Base-by-base conservation (phyloP, 1,140 invertebrate genomes). In the Acyrthosiphon pisum region DNA sequence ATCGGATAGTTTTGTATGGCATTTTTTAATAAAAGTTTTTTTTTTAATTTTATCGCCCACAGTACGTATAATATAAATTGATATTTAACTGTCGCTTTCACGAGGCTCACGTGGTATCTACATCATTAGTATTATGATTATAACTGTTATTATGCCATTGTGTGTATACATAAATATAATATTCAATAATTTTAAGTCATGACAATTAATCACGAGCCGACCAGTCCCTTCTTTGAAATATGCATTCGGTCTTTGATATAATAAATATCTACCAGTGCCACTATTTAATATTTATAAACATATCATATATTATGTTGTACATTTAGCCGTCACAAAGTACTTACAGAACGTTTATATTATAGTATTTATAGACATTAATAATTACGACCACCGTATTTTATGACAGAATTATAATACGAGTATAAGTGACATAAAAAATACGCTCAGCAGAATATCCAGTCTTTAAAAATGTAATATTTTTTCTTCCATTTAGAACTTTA, bases 11-110 rank as follows among this genome's bases (percentile, higher is more conserved):
- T 46, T 20, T 50, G 18, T 22, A 87, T 50, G 11, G 6, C 6
- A 22, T 48, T 88, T 88, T 88, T 88, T 50, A 88, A 50, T 88
- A 50, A 88, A 22, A 50, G 46, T 88, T n/a, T 88, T 50, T 50
- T 87, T 87, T 87, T 87, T n/a, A 41, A 14, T 87, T 87, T 46
- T 87, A 26, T n/a, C 1, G 11, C 44, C 6, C 9, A 76, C 14
- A n/a, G n/a, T 41, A 41, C 14, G 14, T 48, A 48, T 44, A 41
- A 26, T 84, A 84, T 84, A 41, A 87, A 87, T 87, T 87, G 44
- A 87, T 46, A 87, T 87, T 87, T 87, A 87, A 87, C 84, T 41
- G 37, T 84, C 8, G 3, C 26, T 41, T 26, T 11, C 23, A 26
- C 23, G 9, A 26, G 23, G 7, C 50, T 53, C 30, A n/a, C 14